Evolutionary conservation across 2,888 invertebrate species (phyloP).

Genomic region (Trachelus stipa): DNA sequence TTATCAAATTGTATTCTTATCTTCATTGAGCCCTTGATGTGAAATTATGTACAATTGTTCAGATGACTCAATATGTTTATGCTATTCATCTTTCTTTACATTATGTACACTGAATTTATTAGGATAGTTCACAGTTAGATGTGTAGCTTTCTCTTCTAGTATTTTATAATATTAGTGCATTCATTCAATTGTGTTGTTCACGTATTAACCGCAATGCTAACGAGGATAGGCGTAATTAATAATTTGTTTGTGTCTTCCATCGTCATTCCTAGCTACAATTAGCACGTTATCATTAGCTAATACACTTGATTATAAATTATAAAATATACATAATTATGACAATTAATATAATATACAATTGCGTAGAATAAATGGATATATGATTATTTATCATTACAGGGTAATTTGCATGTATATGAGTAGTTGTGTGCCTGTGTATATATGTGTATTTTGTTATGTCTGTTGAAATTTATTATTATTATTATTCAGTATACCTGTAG

Average conservation of each 20-base stretch:
- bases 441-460: conserved; percentile 8
- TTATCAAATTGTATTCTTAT: conserved; percentile 22
- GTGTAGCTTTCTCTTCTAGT: conserved; percentile 34
- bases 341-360: conserved; percentile 52
- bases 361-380: conserved; percentile 29
- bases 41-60: conserved; percentile 59
- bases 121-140: conserved; percentile 40
- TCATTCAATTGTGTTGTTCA: conserved; percentile 30
- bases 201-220: conserved; percentile 42
- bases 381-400: background rate
- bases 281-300: background rate
- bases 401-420: background rate
- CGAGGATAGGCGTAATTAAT: conserved; percentile 28
- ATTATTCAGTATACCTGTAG: conserved; percentile 20
- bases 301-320: conserved; percentile 49
- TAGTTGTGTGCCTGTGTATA: conserved; percentile 25
- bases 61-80: conserved; percentile 60
- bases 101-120: conserved; percentile 56
- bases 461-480: conserved; percentile 23
- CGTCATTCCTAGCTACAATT: conserved; percentile 9
- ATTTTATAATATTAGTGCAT: conserved; percentile 22
- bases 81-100: conserved; percentile 61
- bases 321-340: conserved; percentile 54
- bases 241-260: background rate
- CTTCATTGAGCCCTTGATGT: conserved; percentile 46